Percentiles rank a stretch among this genome's conserved stretches.
These are phyloP conservation scores for Vulpes ferrilata DNA, from an alignment of 2,113 vertebrate species.

Conservation along the genomic window DNA sequence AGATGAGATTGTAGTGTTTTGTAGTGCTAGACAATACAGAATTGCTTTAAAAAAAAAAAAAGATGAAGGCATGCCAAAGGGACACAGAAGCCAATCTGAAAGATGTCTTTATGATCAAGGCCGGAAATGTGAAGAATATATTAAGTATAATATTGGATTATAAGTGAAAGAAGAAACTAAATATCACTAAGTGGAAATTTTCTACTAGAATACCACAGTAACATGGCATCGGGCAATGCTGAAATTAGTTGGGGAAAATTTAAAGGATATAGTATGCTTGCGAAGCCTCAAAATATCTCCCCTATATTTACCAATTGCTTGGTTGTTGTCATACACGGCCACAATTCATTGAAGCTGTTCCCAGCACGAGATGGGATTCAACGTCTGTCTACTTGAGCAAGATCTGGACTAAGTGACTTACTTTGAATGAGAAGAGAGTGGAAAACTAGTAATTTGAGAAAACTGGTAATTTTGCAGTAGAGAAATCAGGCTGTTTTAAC, in stretches of 20 bases:
- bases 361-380: neutral
- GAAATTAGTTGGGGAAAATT: neutral
- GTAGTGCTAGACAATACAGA: neutral
- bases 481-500: neutral
- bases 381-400: neutral
- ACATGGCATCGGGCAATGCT: neutral
- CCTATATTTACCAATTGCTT: neutral
- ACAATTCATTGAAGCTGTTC: neutral
- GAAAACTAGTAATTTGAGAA: neutral
- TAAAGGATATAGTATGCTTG: neutral
- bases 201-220: neutral
- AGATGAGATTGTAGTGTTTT: neutral
- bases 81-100: neutral
- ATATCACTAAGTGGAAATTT: neutral
- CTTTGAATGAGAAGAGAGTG: neutral
- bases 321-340: neutral
- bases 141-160: neutral
- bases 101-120: neutral
- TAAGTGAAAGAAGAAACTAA: neutral
- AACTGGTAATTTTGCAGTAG: neutral
- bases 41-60: neutral
- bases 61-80: fast-evolving
- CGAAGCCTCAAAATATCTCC: neutral
- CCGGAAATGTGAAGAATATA: neutral
- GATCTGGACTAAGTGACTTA: neutral